A percentile compares a stretch with the other conserved stretches of the same genome.
These are phyloP conservation scores for Strix aluco DNA, from an alignment of 2,113 vertebrate genomes.

Conservation along the genomic window DNA sequence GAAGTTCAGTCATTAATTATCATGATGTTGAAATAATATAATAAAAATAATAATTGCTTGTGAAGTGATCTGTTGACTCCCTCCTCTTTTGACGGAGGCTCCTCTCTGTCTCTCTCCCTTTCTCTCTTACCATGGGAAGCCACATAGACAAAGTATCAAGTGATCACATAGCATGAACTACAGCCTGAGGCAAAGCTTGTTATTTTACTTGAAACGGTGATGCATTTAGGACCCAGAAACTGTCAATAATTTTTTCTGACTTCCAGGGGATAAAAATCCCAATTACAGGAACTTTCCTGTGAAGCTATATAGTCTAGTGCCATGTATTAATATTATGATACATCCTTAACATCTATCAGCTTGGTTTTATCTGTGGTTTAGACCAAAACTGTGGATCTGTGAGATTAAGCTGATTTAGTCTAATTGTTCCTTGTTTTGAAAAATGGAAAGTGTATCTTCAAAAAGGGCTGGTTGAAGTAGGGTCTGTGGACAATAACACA, in stretches of 20 bases:
- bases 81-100: constrained; percentile 5
- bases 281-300: constrained; percentile 9
- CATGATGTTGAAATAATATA: constrained; percentile 54
- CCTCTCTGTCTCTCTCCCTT: constrained; percentile 46
- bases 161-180: constrained; percentile 65
- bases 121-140: constrained; percentile 9
- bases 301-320: neutral
- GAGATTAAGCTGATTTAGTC: neutral
- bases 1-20: constrained; percentile 58
- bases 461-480: neutral
- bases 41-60: constrained; percentile 56
- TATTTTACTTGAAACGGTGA: constrained; percentile 67
- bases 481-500: neutral
- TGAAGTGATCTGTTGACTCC: constrained; percentile 27
- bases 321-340: neutral
- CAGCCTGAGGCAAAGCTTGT: constrained; percentile 54
- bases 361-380: neutral
- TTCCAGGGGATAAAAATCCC: constrained; percentile 62
- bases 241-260: constrained; percentile 63
- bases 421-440: constrained; percentile 20
- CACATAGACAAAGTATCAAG: constrained; percentile 54
- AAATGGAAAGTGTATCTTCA: neutral
- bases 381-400: neutral
- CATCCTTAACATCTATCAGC: neutral
- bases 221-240: constrained; percentile 62